Percentiles rank a stretch among this genome's conserved stretches.
These are phyloP conservation scores for Eupithecia pulchellata DNA, from an alignment of 2,888 invertebrate species.

Conservation along the genomic window DNA sequence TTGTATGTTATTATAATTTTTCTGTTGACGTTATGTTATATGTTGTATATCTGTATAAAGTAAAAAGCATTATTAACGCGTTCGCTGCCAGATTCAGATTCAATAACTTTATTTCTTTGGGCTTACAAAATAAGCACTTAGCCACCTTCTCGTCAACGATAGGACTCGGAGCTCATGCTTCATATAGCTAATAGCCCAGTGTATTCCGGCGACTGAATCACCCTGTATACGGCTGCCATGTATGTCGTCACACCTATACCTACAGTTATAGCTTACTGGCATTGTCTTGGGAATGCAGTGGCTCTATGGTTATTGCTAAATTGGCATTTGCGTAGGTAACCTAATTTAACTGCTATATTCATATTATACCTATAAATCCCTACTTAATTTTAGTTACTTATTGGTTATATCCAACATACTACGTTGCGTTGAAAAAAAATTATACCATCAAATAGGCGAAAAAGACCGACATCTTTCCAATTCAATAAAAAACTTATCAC, in stretches of 20 bases:
- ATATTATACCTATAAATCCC: neutral
- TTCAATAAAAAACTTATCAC: slow-evolving; percentile 5
- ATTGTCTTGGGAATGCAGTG: slow-evolving; percentile 28
- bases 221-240: slow-evolving; percentile 3
- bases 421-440: neutral
- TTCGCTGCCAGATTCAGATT: too few relatives aligned
- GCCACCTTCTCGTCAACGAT: too few relatives aligned
- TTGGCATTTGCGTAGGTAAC: slow-evolving; percentile 17
- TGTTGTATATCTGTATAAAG: too few relatives aligned
- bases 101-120: too few relatives aligned
- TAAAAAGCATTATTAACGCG: too few relatives aligned
- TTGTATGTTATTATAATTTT: too few relatives aligned
- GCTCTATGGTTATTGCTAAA: slow-evolving; percentile 17
- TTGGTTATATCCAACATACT: neutral
- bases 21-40: too few relatives aligned
- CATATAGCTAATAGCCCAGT: neutral
- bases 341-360: slow-evolving; percentile 14
- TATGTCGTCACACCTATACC: neutral
- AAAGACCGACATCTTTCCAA: neutral
- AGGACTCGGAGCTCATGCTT: neutral
- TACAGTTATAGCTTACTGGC: slow-evolving; percentile 10
- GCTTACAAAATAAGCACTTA: too few relatives aligned
- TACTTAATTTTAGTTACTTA: neutral
- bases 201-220: neutral
- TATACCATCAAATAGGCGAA: too few relatives aligned